phyloP scores from a whole-genome alignment of 2,888 invertebrate genomes.

The Chloromyia formosa region DNA sequence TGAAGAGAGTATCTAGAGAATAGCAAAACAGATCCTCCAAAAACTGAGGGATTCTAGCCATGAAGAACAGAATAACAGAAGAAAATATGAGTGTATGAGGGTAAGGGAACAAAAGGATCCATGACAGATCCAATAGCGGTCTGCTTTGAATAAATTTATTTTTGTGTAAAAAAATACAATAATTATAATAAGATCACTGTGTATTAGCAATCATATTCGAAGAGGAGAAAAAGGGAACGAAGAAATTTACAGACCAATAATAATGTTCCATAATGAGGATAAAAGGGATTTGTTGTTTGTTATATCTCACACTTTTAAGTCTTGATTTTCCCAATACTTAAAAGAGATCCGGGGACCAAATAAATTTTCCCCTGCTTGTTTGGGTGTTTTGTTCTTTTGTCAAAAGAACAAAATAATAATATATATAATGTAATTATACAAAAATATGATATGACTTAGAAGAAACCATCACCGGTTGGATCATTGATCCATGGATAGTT shows the following conservation, averaged over 20 bases:
- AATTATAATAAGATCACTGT: background rate
- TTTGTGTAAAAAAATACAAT: background rate
- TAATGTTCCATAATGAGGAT: slow-evolving; percentile 28
- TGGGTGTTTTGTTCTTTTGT: slow-evolving; percentile 48
- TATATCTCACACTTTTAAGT: slow-evolving; percentile 2
- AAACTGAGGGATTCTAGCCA: background rate
- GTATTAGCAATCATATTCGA: no score
- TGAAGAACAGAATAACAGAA: background rate
- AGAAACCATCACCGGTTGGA: slow-evolving; percentile 78
- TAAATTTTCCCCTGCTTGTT: slow-evolving; percentile 48
- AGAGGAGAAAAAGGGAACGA: no score
- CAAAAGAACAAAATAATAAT: slow-evolving; percentile 41
- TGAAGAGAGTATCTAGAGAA: background rate
- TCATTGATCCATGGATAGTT: slow-evolving; percentile 96
- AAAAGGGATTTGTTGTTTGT: slow-evolving; percentile 10
- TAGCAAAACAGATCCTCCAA: background rate
- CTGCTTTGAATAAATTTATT: no score
- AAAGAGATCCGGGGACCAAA: slow-evolving; percentile 10
- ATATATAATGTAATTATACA: slow-evolving; percentile 48
- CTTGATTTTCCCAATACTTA: background rate
- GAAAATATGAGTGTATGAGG: no score
- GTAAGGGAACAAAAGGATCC: no score
- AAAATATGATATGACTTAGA: slow-evolving; percentile 69
- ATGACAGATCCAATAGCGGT: no score
- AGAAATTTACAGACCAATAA: slow-evolving; percentile 34